Evolutionary conservation across 2,797 vertebrate genomes (phyloP).

Genomic region (Perodicticus potto): DNA sequence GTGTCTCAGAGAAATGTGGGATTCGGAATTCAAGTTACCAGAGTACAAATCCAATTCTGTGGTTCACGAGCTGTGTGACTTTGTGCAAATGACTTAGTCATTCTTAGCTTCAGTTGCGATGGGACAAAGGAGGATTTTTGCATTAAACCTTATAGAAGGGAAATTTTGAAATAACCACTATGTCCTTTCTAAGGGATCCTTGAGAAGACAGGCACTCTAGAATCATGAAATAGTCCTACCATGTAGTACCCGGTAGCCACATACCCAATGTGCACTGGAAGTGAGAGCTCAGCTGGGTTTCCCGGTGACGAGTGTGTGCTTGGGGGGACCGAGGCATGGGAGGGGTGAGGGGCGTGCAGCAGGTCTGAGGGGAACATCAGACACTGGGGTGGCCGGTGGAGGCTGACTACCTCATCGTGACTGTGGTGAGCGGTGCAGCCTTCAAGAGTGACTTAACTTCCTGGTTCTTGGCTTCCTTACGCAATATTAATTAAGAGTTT

Average conservation of each 20-base stretch:
- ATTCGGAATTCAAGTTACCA: not conserved
- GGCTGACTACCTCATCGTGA: not conserved
- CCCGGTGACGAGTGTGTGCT: not conserved
- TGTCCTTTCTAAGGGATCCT: not conserved
- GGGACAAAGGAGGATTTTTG: not conserved
- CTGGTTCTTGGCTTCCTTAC: not conserved
- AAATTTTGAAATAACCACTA: not conserved
- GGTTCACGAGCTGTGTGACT: not conserved
- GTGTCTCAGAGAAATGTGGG: not conserved
- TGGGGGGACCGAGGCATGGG: fast-evolving
- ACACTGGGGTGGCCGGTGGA: not conserved
- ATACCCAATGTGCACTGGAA: too few species aligned
- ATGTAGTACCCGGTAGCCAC: not conserved
- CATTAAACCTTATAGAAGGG: not conserved
- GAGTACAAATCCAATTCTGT: not conserved
- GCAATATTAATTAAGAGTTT: not conserved
- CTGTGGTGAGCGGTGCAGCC: not conserved
- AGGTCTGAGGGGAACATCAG: not conserved
- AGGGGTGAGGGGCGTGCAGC: not conserved
- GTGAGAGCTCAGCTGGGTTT: not conserved
- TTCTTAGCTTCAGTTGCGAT: not conserved
- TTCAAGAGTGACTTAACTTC: not conserved
- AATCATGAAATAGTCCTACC: not conserved
- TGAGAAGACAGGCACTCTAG: not conserved
- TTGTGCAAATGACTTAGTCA: not conserved